These are phyloP conservation scores for Thalpophila matura DNA, from an alignment of 2,888 invertebrate genomes.

Conservation along the genomic window DNA sequence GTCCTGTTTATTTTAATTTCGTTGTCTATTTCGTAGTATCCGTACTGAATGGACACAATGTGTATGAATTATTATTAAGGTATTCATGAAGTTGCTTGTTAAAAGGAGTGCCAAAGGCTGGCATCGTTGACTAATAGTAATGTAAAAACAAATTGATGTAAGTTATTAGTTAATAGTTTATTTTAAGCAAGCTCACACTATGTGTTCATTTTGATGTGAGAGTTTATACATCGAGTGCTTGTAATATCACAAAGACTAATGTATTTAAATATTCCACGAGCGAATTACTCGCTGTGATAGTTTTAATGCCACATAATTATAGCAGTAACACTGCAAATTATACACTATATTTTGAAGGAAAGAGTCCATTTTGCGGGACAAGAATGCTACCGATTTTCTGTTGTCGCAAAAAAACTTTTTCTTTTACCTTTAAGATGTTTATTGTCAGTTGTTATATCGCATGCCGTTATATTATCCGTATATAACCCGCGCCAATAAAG, in stretches of 20 bases:
- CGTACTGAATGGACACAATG: too few relatives aligned
- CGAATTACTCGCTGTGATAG: too few relatives aligned
- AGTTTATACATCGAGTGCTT: not conserved
- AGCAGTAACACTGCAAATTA: too few relatives aligned
- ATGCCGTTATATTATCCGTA: too few relatives aligned
- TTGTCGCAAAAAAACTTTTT: too few relatives aligned
- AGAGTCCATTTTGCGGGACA: too few relatives aligned
- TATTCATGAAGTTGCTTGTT: not conserved
- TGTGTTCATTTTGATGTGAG: conserved; percentile 7
- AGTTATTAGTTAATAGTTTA: not conserved
- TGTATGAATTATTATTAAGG: not conserved
- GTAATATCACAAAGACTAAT: conserved; percentile 2
- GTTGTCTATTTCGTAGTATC: not conserved
- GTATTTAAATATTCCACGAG: not conserved
- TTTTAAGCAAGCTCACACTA: not conserved
- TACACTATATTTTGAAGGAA: too few relatives aligned
- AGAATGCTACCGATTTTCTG: too few relatives aligned
- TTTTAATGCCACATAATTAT: too few relatives aligned
- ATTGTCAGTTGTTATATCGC: too few relatives aligned
- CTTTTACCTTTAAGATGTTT: too few relatives aligned
- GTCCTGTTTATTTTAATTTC: not conserved
- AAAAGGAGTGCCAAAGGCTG: not conserved
- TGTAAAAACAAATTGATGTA: not conserved
- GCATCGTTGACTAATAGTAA: not conserved
- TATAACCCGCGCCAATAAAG: too few relatives aligned